Evolutionary conservation across 1,140 invertebrate genomes (phyloP), one percentile per base, ranked within the genome.

Genomic region (Drosophila nasuta): DNA sequence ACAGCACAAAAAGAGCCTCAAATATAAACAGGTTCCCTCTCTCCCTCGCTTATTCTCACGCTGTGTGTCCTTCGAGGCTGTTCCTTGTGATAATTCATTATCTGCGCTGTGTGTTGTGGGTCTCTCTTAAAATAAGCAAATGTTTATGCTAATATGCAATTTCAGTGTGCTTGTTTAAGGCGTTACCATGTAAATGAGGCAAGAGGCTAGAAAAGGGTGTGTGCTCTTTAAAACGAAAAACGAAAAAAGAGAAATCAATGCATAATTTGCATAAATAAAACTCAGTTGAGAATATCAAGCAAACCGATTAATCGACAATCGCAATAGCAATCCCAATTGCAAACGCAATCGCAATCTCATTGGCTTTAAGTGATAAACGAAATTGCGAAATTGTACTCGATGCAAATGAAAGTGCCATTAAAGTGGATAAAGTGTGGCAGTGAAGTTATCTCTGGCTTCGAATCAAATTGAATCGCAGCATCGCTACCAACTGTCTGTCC

Each of bases 351-450:
- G 35, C 35, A 38, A 38, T 38, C 35, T 38, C 8, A 10, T 38
- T 10, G 35, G 35, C 35, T 38, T 38, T 10, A 38, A 38, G 35
- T 38, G 35, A 8, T 10, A 10, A 38, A 38, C 3, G 35, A 8
- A 38, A 38, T 38, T 38, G 35, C 6, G 33, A 33, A 33, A 33
- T 25, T 25, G 20, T 25, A 25, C 33, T 33, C 33, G 68, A 79
- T 82, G 80, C 75, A 82, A 79, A 82, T 82, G 80, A 75, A 82
- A 71, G 62, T 38, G 20, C 43, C 45, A 70, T 67, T 74, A 54
- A 52, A 60, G 41, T 58, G 46, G 46, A 33, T 41, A 41, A 41
- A 8, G 38, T 41, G 38, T 41, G 38, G 38, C 41, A 43, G 33
- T 66, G 28, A 72, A 58, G 35, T 51, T 66, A 58, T 66, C 69